Percentiles rank a stretch among this genome's conserved stretches.
Evolutionary conservation across 1,140 invertebrate species (phyloP).

Genomic region (Conus ventricosus): DNA sequence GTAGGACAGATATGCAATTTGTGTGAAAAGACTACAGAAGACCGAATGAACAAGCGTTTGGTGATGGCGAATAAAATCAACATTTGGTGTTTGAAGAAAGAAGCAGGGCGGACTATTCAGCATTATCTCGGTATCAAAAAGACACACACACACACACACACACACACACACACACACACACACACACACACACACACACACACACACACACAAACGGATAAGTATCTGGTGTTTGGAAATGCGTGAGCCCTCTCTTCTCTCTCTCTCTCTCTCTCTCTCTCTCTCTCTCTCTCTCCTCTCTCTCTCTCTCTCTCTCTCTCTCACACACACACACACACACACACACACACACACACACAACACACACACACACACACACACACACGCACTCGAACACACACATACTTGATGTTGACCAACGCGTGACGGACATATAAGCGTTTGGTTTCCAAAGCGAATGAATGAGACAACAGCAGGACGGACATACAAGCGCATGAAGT

Average conservation of each 20-base stretch:
- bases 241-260: not conserved
- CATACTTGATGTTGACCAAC: not conserved
- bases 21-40: not conserved
- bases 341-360: not conserved
- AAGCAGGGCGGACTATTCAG: not conserved
- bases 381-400: not conserved
- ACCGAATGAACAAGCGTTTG: too few relatives aligned
- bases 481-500: not conserved
- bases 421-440: too few relatives aligned
- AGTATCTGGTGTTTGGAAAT: not conserved
- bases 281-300: too few relatives aligned
- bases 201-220: not conserved
- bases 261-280: too few relatives aligned
- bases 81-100: not conserved
- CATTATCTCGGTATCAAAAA: not conserved
- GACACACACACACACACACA: not conserved
- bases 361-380: not conserved
- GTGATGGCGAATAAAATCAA: not conserved
- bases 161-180: not conserved
- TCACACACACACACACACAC: not conserved
- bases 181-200: slow-evolving; percentile 1
- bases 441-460: too few relatives aligned
- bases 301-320: too few relatives aligned
- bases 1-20: not conserved
- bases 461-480: not conserved